These are phyloP conservation scores for Hipparchia semele DNA, from an alignment of 2,888 invertebrate species.

Conservation along the genomic window DNA sequence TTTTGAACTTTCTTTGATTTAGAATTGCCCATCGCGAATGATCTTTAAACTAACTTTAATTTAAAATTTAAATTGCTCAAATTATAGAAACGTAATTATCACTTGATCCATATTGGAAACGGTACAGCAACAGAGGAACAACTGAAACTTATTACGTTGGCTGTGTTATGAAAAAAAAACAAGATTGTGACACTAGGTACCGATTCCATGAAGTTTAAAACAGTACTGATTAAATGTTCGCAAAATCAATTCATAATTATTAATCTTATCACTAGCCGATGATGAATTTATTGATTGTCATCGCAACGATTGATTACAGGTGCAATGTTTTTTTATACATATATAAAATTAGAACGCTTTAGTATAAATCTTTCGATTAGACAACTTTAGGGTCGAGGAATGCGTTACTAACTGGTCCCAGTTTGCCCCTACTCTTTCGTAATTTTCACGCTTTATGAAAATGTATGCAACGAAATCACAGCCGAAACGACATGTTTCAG, in stretches of 20 bases:
- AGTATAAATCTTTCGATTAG: constrained; percentile 11
- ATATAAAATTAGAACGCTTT: constrained; percentile 9
- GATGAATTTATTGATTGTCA: constrained; percentile 56
- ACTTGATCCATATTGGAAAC: constrained; percentile 18
- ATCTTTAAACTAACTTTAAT: constrained; percentile 4
- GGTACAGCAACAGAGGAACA: not conserved
- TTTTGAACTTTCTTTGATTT: constrained; percentile 68
- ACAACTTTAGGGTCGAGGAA: constrained; percentile 20
- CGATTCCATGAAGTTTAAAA: constrained; percentile 43
- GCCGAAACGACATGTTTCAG: constrained; percentile 11
- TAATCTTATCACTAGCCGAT: constrained; percentile 61
- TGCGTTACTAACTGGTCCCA: constrained; percentile 13
- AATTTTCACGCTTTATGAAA: constrained; percentile 14
- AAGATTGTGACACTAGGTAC: constrained; percentile 31
- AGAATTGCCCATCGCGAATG: constrained; percentile 66
- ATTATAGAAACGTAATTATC: constrained; percentile 13
- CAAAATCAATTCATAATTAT: constrained; percentile 55
- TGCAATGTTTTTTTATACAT: constrained; percentile 51
- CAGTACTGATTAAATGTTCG: constrained; percentile 57
- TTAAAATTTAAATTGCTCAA: not conserved
- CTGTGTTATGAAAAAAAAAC: not conserved
- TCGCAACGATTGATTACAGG: constrained; percentile 44
- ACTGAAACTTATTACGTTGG: not conserved
- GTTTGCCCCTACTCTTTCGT: constrained; percentile 13
- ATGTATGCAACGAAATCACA: constrained; percentile 12